Percentiles rank a stretch among this genome's conserved stretches.
phyloP scores from a whole-genome alignment of 2,113 vertebrate species.

The Eira barbara region DNA sequence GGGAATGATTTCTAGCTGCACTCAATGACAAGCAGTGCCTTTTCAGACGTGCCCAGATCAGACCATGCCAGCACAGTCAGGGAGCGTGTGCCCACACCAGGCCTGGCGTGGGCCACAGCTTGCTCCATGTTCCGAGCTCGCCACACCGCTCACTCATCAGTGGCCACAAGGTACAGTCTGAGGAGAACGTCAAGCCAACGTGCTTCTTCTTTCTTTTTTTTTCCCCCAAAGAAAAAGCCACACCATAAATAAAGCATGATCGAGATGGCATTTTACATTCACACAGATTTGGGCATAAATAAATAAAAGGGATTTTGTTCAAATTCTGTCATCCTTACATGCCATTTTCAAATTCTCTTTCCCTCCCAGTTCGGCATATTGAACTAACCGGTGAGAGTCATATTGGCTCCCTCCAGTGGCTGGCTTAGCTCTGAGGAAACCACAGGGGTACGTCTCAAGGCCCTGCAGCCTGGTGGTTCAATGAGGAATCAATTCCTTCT shows the following conservation, averaged over 20 bases:
- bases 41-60: constrained; percentile 20
- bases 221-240: constrained; percentile 63
- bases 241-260: constrained; percentile 76
- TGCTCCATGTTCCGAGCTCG: neutral
- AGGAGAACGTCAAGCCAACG: constrained; percentile 13
- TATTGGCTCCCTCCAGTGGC: constrained; percentile 76
- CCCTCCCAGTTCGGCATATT: constrained; percentile 35
- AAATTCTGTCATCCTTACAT: constrained; percentile 72
- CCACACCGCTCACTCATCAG: neutral
- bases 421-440: neutral
- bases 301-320: constrained; percentile 76
- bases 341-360: constrained; percentile 68
- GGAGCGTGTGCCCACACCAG: neutral
- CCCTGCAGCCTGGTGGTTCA: neutral
- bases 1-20: constrained; percentile 60
- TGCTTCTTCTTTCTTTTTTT: neutral
- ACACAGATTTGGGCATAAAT: constrained; percentile 78
- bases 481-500: neutral
- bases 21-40: constrained; percentile 42
- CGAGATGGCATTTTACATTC: constrained; percentile 72
- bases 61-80: neutral
- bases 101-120: neutral
- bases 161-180: neutral
- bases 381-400: constrained; percentile 31
- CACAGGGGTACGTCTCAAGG: neutral